phyloP scores from a whole-genome alignment of 2,113 vertebrate species.

The Dicaeum eximium region DNA sequence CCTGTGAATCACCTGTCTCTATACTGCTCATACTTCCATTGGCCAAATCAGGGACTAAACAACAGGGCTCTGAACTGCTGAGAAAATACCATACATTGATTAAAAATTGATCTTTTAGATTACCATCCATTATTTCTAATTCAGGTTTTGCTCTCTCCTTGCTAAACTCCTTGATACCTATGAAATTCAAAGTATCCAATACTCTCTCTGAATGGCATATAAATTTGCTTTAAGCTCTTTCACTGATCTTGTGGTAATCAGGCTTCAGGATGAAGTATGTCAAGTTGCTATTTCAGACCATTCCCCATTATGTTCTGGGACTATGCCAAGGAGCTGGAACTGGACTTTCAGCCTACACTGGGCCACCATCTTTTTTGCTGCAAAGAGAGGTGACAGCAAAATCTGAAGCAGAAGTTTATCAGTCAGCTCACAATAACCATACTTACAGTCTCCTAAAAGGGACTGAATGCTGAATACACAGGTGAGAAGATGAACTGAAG shows the following conservation, averaged over 20 bases:
- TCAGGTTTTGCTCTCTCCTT: not conserved
- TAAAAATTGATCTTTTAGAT: not conserved
- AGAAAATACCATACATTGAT: not conserved
- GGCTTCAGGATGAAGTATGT: not conserved
- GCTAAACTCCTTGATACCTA: not conserved
- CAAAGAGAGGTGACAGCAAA: not conserved
- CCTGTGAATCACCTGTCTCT: not conserved
- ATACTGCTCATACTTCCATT: not conserved
- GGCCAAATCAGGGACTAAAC: not conserved
- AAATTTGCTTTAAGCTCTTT: not conserved
- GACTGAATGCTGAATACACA: not conserved
- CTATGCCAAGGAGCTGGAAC: not conserved
- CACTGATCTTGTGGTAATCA: not conserved
- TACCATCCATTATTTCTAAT: not conserved
- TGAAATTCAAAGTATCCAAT: not conserved
- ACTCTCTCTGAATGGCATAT: not conserved
- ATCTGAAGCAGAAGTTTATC: not conserved
- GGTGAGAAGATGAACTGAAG: not conserved
- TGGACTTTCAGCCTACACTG: not conserved
- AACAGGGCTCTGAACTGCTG: not conserved
- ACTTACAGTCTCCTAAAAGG: not conserved
- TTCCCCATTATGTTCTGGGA: not conserved
- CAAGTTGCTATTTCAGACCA: not conserved
- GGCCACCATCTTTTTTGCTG: not conserved
- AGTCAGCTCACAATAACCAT: not conserved